Evolutionary conservation across 2,113 vertebrate species (phyloP).

Genomic region (Jaculus jaculus): DNA sequence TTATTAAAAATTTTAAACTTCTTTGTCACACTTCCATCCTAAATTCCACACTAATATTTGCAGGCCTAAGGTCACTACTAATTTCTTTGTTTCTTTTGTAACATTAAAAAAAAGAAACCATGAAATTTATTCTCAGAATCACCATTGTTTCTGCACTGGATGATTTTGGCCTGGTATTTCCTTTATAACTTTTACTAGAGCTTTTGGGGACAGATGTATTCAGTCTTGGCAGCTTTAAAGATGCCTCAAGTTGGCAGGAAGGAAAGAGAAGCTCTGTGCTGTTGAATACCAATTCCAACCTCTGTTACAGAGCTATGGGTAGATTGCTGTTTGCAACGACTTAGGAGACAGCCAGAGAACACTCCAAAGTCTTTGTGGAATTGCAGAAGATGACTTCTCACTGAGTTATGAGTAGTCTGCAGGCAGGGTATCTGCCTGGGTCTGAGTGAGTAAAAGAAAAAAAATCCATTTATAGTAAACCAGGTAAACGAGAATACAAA

Average conservation of each 20-base stretch:
- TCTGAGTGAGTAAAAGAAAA: not conserved
- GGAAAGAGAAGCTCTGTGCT: not conserved
- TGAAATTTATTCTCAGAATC: slow-evolving; percentile 54
- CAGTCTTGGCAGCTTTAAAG: slow-evolving; percentile 53
- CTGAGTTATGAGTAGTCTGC: not conserved
- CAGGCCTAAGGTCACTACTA: slow-evolving; percentile 6
- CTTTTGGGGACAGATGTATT: slow-evolving; percentile 38
- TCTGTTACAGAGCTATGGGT: not conserved
- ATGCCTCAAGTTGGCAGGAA: slow-evolving; percentile 55
- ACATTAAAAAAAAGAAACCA: not conserved
- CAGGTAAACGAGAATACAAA: too few species aligned
- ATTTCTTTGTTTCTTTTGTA: slow-evolving; percentile 50
- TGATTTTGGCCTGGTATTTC: slow-evolving; percentile 21
- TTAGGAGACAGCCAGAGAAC: not conserved
- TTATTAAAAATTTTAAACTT: slow-evolving; percentile 44
- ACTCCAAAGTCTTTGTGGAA: not conserved
- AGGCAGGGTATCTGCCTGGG: not conserved
- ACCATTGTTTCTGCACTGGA: slow-evolving; percentile 34
- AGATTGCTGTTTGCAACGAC: not conserved
- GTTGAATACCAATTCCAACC: slow-evolving; percentile 53
- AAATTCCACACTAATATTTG: slow-evolving; percentile 56
- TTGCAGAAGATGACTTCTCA: not conserved
- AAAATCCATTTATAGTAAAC: not conserved
- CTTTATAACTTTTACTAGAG: slow-evolving; percentile 29
- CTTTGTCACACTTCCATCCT: slow-evolving; percentile 48